These are phyloP conservation scores for Macheiramphus alcinus DNA, from an alignment of 2,113 vertebrate species.

Conservation along the genomic window DNA sequence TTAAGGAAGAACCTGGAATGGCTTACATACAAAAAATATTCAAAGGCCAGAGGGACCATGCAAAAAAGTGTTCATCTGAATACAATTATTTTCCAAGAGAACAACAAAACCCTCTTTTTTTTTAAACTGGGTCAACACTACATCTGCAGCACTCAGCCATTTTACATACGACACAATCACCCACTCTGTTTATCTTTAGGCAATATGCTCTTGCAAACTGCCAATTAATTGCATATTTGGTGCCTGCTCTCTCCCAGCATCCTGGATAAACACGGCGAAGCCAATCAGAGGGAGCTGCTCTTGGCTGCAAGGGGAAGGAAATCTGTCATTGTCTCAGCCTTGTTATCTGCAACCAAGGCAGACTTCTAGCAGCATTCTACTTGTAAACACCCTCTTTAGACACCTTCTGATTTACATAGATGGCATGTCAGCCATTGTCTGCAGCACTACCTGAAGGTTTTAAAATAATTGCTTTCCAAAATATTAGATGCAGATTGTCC, in stretches of 20 bases:
- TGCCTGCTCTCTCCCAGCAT: slow-evolving; percentile 57
- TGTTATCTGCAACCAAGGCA: slow-evolving; percentile 48
- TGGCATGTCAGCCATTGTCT: background rate
- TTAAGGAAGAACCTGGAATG: background rate
- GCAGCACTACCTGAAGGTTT: background rate
- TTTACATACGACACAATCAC: slow-evolving; percentile 57
- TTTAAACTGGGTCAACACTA: slow-evolving; percentile 69
- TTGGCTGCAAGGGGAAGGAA: slow-evolving; percentile 35
- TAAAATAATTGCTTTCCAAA: background rate
- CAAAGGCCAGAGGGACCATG: slow-evolving; percentile 40
- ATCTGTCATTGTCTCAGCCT: slow-evolving; percentile 56
- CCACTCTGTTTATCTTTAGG: slow-evolving; percentile 68
- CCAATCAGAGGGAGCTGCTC: slow-evolving; percentile 27
- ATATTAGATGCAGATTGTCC: background rate
- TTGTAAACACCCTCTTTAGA: slow-evolving; percentile 46
- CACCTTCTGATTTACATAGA: slow-evolving; percentile 35
- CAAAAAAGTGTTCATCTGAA: slow-evolving; percentile 57
- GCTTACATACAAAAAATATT: background rate
- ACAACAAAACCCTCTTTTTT: background rate
- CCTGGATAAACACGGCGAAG: slow-evolving; percentile 50
- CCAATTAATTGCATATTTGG: slow-evolving; percentile 72
- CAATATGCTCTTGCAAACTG: slow-evolving; percentile 59
- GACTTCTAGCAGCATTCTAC: slow-evolving; percentile 33
- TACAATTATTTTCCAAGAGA: slow-evolving; percentile 65
- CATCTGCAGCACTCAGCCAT: slow-evolving; percentile 75